These are phyloP conservation scores for Dysmachus trigonus DNA, from an alignment of 2,888 invertebrate genomes.

Conservation along the genomic window DNA sequence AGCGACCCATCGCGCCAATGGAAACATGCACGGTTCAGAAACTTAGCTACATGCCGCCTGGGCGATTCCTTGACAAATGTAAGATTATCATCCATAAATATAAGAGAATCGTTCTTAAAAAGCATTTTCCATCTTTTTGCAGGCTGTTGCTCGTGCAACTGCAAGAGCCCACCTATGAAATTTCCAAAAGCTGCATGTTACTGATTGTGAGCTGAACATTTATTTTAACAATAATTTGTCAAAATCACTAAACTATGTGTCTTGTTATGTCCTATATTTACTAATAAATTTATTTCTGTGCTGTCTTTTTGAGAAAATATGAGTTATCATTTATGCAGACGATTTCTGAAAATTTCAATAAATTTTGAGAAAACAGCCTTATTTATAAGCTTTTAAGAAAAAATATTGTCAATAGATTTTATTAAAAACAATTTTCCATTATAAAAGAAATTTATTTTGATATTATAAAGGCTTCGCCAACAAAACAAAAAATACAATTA, in stretches of 20 bases:
- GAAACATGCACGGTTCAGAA: slow-evolving; percentile 70
- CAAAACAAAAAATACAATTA: neutral
- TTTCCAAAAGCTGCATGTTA: slow-evolving; percentile 5
- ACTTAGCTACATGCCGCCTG: slow-evolving; percentile 71
- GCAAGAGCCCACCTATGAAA: neutral
- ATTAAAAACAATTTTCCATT: neutral
- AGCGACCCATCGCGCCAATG: slow-evolving; percentile 58
- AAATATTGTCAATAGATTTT: neutral
- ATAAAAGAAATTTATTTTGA: neutral
- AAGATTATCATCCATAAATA: neutral
- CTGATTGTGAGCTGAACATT: neutral
- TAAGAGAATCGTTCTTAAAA: neutral
- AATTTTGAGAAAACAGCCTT: too few species aligned
- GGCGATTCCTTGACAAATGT: slow-evolving; percentile 51
- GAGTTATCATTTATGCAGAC: neutral
- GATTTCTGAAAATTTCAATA: neutral
- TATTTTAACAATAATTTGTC: neutral
- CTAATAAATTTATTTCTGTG: neutral
- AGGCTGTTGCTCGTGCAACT: neutral
- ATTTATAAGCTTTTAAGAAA: neutral
- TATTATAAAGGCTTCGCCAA: neutral
- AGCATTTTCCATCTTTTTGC: neutral
- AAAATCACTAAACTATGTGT: neutral
- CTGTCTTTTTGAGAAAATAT: neutral
- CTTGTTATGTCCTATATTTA: neutral